Base-by-base conservation (phyloP, 2,888 invertebrate genomes). In the Volucella inanis region DNA sequence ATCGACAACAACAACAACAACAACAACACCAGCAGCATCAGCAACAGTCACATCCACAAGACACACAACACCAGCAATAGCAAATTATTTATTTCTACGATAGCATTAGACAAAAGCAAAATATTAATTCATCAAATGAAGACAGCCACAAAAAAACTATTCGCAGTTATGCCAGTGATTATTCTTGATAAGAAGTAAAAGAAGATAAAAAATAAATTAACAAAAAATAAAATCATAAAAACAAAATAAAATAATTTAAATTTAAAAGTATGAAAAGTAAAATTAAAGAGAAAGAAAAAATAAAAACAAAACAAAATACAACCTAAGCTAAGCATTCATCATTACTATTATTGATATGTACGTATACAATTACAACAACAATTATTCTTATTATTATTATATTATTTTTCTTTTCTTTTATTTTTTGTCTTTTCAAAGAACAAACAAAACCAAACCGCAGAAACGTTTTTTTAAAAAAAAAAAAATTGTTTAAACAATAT, bases 181-280 rank as follows among this genome's bases (percentile, higher is more conserved):
- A 85, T 85, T 85, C 85, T 85, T 85, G 81, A 77, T 85, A 81
- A 81, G 85, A 85, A 77, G 71, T 75, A 75, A 80, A 84, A 31
- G 31, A 31, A 31, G 31, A 31, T 31, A 31, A 78, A 75, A 57
- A 41, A 31, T 59, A 45, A 64, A 74, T 50, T 43, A 83, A 72
- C 59, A 10, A 52, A 72, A 67, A 47, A 52, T 39, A 39, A 41
- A 65, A 50, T 52, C 57, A 59, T 49, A 71, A 55, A 18, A 68
- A 55, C 12, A 50, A 65, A 52, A 79, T 38, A 54, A 55, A 49
- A 49, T 15, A 38, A 59, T 59, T 57, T 57, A 38, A 54, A 54
- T 31, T 31, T 31, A 31, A 31, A 52, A 31, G 31, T 3, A 67
- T n/a, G 14, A n/a, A 75, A 47, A 57, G 45, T 18, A 68, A 55